Conservation (phyloP, 2,888 invertebrate species). For the Branchellion lobata region DNA sequence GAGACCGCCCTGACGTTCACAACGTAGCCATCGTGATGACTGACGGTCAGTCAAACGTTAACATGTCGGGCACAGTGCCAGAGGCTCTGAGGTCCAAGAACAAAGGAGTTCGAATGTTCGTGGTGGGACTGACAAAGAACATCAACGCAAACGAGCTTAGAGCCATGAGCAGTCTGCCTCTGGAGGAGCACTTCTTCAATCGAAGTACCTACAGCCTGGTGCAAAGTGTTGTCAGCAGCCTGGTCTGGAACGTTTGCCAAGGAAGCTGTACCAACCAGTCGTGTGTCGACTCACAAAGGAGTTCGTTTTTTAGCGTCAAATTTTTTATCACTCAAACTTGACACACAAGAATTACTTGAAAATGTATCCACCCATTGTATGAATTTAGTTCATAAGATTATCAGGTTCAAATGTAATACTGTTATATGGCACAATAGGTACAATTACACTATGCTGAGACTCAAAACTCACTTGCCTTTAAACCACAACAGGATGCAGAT, state of each 20-base stretch:
- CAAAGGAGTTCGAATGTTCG: slow-evolving; percentile 37
- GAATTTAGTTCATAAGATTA: too few relatives aligned
- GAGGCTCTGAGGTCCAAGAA: slow-evolving; percentile 18
- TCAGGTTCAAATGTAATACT: too few relatives aligned
- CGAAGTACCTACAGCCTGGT: slow-evolving; percentile 41
- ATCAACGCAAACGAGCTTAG: slow-evolving; percentile 33
- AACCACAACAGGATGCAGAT: neutral
- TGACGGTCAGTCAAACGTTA: slow-evolving; percentile 39
- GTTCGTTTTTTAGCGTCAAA: too few relatives aligned
- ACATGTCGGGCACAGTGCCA: slow-evolving; percentile 19
- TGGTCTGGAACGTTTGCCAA: slow-evolving; percentile 47
- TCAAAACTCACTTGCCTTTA: neutral
- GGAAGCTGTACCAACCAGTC: neutral
- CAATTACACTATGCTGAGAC: too few relatives aligned
- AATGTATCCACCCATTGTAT: too few relatives aligned
- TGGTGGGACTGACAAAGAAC: slow-evolving; percentile 40
- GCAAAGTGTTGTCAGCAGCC: slow-evolving; percentile 35
- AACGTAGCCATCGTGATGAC: slow-evolving; percentile 43
- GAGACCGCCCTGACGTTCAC: slow-evolving; percentile 37
- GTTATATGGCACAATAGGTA: too few relatives aligned
- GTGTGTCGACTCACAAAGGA: neutral
- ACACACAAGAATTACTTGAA: too few relatives aligned
- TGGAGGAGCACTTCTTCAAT: slow-evolving; percentile 43
- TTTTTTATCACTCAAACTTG: too few relatives aligned
- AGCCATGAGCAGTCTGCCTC: slow-evolving; percentile 36